phyloP scores from a whole-genome alignment of 1,140 invertebrate species.

The Drosophila orena region DNA sequence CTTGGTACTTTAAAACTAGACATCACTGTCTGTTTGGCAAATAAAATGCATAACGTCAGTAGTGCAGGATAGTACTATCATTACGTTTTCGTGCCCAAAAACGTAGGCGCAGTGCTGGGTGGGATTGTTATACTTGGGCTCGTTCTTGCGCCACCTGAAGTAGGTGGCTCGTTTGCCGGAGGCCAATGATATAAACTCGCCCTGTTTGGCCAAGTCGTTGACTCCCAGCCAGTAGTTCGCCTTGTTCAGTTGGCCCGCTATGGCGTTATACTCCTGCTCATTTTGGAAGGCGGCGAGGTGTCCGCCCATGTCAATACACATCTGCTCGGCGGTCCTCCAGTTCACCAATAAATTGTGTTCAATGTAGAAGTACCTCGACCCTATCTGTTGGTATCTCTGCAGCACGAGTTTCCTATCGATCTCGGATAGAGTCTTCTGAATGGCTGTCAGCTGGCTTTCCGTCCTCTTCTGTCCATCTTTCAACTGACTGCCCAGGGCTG shows the following conservation, averaged over 20 bases:
- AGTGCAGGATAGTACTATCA: background rate
- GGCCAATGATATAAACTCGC: slow-evolving; percentile 1
- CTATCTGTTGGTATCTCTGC: slow-evolving; percentile 1
- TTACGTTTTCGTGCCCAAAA: background rate
- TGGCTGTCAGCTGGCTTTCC: background rate
- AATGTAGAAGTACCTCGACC: slow-evolving; percentile 2
- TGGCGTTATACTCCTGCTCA: background rate
- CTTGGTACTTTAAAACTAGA: background rate
- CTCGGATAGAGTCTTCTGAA: background rate
- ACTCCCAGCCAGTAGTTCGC: slow-evolving; percentile 3
- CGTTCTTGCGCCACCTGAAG: background rate
- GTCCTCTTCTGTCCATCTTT: background rate
- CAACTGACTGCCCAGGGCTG: background rate
- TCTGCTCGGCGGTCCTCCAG: slow-evolving; percentile 2
- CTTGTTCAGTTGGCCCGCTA: background rate
- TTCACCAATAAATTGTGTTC: background rate
- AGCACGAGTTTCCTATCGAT: background rate
- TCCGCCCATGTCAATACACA: slow-evolving; percentile 1
- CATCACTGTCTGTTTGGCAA: background rate
- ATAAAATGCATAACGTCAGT: background rate
- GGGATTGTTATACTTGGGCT: background rate
- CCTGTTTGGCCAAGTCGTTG: slow-evolving; percentile 4
- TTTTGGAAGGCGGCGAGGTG: background rate
- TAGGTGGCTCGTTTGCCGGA: background rate
- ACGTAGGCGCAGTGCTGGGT: slow-evolving; percentile 2